phyloP scores from a whole-genome alignment of 1,140 invertebrate genomes.

The Drosophila pectinifera region DNA sequence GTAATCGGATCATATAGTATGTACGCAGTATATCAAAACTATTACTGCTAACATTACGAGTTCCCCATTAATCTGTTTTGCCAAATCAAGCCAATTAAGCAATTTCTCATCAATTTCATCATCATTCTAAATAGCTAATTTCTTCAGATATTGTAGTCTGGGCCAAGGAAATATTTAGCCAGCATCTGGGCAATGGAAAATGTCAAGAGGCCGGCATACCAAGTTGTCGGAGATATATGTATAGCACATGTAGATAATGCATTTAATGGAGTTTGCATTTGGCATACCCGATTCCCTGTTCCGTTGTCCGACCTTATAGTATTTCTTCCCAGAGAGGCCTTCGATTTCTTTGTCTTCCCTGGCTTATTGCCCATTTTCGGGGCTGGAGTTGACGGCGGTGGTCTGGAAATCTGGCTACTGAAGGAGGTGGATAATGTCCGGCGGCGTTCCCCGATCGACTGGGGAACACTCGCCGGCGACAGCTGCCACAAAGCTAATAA shows the following conservation, averaged over 20 bases:
- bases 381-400: background rate
- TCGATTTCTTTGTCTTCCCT: conserved; percentile 41
- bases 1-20: too few species aligned
- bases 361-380: conserved; percentile 64
- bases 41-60: background rate
- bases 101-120: background rate
- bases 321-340: background rate
- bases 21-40: too few species aligned
- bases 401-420: conserved; percentile 1
- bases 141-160: background rate
- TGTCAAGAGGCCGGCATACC: conserved; percentile 27
- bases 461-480: conserved; percentile 10
- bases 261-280: conserved; percentile 7
- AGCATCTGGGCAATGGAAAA: conserved; percentile 56
- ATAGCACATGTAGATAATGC: background rate
- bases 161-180: conserved; percentile 29
- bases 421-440: conserved; percentile 40
- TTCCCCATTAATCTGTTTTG: background rate
- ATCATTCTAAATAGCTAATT: background rate
- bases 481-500: conserved; percentile 32
- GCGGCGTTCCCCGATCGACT: conserved; percentile 20
- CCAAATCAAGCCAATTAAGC: background rate
- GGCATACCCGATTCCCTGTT: conserved; percentile 53
- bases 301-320: background rate
- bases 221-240: background rate